Conservation (phyloP, 2,797 vertebrate genomes). For the Cyclura pinguis region DNA sequence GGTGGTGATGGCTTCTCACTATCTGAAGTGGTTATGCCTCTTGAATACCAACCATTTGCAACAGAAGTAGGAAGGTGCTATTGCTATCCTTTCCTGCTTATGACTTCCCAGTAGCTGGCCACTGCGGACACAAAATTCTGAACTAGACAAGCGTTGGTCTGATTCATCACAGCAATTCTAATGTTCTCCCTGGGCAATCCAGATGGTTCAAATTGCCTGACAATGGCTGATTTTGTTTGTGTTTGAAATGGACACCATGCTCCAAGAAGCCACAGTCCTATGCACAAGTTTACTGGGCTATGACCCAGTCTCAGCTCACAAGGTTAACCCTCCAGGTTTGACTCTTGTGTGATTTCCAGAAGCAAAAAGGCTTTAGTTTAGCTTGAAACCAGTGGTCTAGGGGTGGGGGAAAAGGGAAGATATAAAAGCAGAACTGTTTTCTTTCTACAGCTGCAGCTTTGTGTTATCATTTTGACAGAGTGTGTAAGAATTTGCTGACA, state of each 20-base stretch:
- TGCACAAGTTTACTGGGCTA: neutral
- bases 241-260: neutral
- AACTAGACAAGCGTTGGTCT: neutral
- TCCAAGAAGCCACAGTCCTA: neutral
- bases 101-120: neutral
- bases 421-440: neutral
- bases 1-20: neutral
- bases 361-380: neutral
- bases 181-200: neutral
- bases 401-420: neutral
- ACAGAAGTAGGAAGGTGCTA: neutral
- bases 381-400: neutral
- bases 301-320: neutral
- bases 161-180: neutral
- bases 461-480: slow-evolving; percentile 36
- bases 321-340: neutral
- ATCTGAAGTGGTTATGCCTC: neutral
- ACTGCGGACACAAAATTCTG: neutral
- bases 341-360: neutral
- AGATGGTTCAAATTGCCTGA: neutral
- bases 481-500: slow-evolving; percentile 24
- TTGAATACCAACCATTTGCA: neutral
- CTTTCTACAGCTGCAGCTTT: neutral
- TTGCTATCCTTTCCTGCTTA: neutral
- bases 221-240: neutral